Evolutionary conservation across 2,888 invertebrate genomes (phyloP).

Genomic region (Metacarcinus magister): DNA sequence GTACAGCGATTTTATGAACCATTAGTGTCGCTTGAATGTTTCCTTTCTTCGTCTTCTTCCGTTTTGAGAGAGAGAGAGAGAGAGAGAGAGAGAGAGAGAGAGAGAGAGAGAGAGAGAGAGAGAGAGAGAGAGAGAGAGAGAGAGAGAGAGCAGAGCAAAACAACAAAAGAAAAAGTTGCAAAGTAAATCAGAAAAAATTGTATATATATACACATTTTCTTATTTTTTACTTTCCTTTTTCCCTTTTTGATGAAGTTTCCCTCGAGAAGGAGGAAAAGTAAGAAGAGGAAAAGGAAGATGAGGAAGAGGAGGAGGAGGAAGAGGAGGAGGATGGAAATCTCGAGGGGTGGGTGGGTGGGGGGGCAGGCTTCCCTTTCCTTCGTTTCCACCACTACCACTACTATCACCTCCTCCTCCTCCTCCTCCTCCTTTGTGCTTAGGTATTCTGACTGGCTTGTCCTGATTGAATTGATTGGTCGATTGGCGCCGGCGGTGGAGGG

Average conservation of each 20-base stretch:
- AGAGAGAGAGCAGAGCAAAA: not conserved
- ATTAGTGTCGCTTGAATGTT: not conserved
- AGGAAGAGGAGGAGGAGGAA: not conserved
- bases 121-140: not conserved
- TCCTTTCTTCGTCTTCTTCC: not conserved
- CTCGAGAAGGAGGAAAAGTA: not conserved
- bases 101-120: constrained; percentile 48
- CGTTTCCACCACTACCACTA: not conserved
- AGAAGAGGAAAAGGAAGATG: not conserved
- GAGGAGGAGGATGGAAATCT: too few species aligned
- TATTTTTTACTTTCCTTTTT: not conserved
- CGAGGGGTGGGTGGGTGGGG: too few species aligned
- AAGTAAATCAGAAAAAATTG: not conserved
- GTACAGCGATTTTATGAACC: not conserved
- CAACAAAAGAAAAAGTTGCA: not conserved
- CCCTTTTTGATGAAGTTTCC: not conserved
- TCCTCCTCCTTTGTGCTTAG: not conserved
- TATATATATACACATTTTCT: not conserved
- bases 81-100: constrained; percentile 47
- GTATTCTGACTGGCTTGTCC: not conserved
- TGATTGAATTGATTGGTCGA: not conserved
- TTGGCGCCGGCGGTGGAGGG: not conserved
- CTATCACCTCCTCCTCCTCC: not conserved
- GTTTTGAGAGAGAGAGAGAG: constrained; percentile 38
- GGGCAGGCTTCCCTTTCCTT: too few species aligned